Evolutionary conservation across 1,140 invertebrate genomes (phyloP).

Genomic region (Platyscapa corneri): DNA sequence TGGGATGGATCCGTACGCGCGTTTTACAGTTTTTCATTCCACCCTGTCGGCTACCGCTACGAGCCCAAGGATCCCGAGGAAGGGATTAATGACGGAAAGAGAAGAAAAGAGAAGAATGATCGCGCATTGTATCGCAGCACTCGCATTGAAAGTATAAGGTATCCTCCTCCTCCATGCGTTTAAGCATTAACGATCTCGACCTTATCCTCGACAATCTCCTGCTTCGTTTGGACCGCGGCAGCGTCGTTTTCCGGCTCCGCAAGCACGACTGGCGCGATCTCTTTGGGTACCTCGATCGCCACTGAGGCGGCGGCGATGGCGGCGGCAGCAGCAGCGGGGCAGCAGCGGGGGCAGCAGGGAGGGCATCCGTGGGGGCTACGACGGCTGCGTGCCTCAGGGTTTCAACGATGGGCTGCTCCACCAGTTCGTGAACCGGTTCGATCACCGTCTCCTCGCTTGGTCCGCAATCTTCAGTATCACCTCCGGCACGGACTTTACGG

Average conservation of each 20-base stretch:
- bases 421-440: constrained; percentile 25
- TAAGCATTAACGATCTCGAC: constrained; percentile 44
- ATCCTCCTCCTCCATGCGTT: background rate
- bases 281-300: background rate
- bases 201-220: constrained; percentile 30
- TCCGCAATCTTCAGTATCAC: constrained; percentile 70
- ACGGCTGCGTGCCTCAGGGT: background rate
- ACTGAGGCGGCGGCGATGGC: background rate
- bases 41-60: constrained; percentile 58
- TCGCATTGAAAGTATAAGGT: background rate
- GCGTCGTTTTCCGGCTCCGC: background rate
- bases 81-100: background rate
- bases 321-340: background rate
- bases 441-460: constrained; percentile 48
- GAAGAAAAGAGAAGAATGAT: background rate
- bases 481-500: constrained; percentile 67
- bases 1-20: constrained; percentile 3
- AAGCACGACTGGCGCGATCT: constrained; percentile 10
- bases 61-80: constrained; percentile 54
- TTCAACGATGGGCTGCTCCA: constrained; percentile 41
- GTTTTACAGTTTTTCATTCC: constrained; percentile 2
- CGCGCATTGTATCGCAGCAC: constrained; percentile 34
- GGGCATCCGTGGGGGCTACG: background rate
- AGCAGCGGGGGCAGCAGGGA: background rate
- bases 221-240: constrained; percentile 6